A percentile compares a stretch with the other conserved stretches of the same genome.
Conservation (phyloP, 2,888 invertebrate species). For the Caenorhabditis sp. region DNA sequence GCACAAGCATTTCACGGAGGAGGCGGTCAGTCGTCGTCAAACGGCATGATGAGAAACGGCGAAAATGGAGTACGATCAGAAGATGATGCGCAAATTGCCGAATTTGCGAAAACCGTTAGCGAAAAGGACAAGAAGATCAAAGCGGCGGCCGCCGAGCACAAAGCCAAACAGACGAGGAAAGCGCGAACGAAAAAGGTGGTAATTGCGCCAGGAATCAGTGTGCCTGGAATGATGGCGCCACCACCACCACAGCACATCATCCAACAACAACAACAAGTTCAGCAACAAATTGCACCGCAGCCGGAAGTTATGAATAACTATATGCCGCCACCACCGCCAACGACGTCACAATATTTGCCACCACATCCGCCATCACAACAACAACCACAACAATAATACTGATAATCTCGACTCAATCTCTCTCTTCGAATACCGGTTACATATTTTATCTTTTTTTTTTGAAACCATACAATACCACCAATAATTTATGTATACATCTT, state of each 20-base stretch:
- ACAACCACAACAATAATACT: neutral
- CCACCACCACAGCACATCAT: constrained; percentile 1
- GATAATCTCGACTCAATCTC: neutral
- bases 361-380: neutral
- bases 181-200: constrained; percentile 17
- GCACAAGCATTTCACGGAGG: constrained; percentile 43
- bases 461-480: neutral
- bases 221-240: neutral
- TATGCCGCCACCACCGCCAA: neutral
- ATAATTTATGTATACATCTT: neutral
- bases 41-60: constrained; percentile 6
- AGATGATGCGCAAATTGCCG: constrained; percentile 35
- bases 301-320: neutral
- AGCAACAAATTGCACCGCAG: neutral
- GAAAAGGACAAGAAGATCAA: constrained; percentile 40
- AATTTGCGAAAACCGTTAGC: constrained; percentile 39
- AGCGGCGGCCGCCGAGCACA: constrained; percentile 37
- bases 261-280: constrained; percentile 3
- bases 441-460: neutral
- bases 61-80: neutral
- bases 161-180: constrained; percentile 28
- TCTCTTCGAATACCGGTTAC: neutral
- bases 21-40: neutral
- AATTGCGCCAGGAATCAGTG: constrained; percentile 5
- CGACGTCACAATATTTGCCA: neutral